Conservation (phyloP, 2,797 vertebrate genomes). For the Enoplosus armatus region DNA sequence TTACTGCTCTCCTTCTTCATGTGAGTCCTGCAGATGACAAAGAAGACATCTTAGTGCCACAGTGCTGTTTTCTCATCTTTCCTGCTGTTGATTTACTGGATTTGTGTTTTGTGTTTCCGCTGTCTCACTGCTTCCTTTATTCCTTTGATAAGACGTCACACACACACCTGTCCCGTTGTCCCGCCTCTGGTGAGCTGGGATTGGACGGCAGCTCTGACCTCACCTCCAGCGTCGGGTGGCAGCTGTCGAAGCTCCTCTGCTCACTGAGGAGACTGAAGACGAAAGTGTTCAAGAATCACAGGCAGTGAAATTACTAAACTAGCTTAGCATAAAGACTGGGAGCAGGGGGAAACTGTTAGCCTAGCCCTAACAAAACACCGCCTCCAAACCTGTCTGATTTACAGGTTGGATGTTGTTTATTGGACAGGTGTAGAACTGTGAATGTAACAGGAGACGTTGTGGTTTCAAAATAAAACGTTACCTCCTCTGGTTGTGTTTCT, state of each 20-base stretch:
- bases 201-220: slow-evolving; percentile 92
- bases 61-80: neutral
- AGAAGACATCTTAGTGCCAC: neutral
- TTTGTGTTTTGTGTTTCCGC: neutral
- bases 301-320: neutral
- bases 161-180: slow-evolving; percentile 90
- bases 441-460: too few relatives aligned
- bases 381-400: neutral
- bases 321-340: slow-evolving; percentile 1
- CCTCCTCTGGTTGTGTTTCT: slow-evolving; percentile 88
- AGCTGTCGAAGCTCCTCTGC: slow-evolving; percentile 89
- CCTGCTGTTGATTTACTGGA: too few relatives aligned
- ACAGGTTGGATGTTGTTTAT: slow-evolving; percentile 3
- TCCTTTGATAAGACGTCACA: neutral
- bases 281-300: neutral
- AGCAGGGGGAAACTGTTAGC: neutral
- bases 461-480: slow-evolving; percentile 47
- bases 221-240: slow-evolving; percentile 89
- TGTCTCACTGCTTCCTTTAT: neutral
- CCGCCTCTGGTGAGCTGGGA: slow-evolving; percentile 94
- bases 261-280: slow-evolving; percentile 84
- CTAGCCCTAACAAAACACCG: neutral
- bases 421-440: neutral
- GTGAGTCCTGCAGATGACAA: slow-evolving; percentile 79
- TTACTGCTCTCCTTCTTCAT: slow-evolving; percentile 88